Evolutionary conservation across 2,888 invertebrate genomes (phyloP), one percentile per base, ranked within the genome.

Genomic region (Andrena minutula): DNA sequence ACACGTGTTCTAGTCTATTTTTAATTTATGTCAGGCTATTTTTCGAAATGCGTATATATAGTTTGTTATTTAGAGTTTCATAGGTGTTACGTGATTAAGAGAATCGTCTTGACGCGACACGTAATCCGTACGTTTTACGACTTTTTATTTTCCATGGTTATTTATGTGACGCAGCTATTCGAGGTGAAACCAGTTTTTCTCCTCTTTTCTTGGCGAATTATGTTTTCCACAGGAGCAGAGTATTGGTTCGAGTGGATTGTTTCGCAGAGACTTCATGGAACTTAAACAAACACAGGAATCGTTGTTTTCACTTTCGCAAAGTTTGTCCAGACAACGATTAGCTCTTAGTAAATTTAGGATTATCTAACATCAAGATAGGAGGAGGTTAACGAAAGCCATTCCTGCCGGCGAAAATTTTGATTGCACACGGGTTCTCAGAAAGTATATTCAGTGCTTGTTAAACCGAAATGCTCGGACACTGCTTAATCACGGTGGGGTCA

Each of bases 301-400:
- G 53, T 7, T 26, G 56, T 26, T 56, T 56, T 56, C 56, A 56
- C 56, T 56, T 56, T 26, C 56, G 56, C 4, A 56, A 56, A 3
- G 23, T 56, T 26, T 56, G 56, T 10, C 23, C 26, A 23, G 56
- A 26, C 56, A 8, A 20, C 20, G 20, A 23, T 56, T 26, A 20
- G 10, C 56, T 23, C 26, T 10, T 26, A 26, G 10, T 23, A 56
- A 12, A 56, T 56, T 56, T 56, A 56, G 56, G 23, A 56, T 10
- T 26, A 8, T 56, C 56, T 26, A 23, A 56, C 8, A 6, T 51
- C 7, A 20, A 51, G n/a, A 2, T 51, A 20, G 20, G 8, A 8
- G 20, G 20, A 51, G 20, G 51, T n/a, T 51, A 51, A 16, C 16
- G 16, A 41, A 16, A 4, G 51, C 8, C 6, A 51, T 20, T 51